Conservation (phyloP, 2,113 vertebrate species). For the Nycticryphes semicollaris region DNA sequence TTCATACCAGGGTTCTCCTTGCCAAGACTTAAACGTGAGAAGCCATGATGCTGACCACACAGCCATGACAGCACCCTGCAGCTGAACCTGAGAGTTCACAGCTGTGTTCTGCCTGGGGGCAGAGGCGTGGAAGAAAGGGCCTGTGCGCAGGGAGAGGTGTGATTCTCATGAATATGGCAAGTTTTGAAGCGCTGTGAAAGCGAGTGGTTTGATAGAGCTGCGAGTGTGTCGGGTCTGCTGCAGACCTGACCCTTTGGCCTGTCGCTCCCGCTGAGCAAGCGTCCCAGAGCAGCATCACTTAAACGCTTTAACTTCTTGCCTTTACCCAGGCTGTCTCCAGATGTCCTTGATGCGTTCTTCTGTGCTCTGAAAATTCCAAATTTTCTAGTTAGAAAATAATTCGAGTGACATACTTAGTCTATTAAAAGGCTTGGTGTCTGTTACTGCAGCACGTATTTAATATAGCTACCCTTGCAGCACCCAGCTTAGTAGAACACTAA, state of each 20-base stretch:
- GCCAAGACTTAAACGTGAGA: background rate
- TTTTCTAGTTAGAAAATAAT: constrained; percentile 1
- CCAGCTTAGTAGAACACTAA: background rate
- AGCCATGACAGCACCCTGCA: background rate
- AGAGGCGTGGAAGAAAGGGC: background rate
- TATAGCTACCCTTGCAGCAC: background rate
- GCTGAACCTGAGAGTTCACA: background rate
- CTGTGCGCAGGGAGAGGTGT: background rate
- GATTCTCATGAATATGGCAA: constrained; percentile 4
- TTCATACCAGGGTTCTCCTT: background rate
- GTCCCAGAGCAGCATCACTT: background rate
- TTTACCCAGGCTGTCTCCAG: background rate
- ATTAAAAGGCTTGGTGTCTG: constrained; percentile 19
- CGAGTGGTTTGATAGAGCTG: background rate
- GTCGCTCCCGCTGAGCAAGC: background rate
- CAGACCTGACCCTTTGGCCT: background rate
- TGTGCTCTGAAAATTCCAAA: background rate
- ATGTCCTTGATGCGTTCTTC: background rate
- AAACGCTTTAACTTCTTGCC: background rate
- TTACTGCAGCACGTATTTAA: background rate
- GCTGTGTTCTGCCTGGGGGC: background rate
- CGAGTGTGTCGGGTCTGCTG: background rate
- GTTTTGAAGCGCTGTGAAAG: background rate
- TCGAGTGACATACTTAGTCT: background rate
- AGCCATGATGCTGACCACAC: constrained; percentile 14